Percentiles rank a stretch among this genome's conserved stretches.
phyloP scores from a whole-genome alignment of 2,888 invertebrate species.

The Megamerina dolium region DNA sequence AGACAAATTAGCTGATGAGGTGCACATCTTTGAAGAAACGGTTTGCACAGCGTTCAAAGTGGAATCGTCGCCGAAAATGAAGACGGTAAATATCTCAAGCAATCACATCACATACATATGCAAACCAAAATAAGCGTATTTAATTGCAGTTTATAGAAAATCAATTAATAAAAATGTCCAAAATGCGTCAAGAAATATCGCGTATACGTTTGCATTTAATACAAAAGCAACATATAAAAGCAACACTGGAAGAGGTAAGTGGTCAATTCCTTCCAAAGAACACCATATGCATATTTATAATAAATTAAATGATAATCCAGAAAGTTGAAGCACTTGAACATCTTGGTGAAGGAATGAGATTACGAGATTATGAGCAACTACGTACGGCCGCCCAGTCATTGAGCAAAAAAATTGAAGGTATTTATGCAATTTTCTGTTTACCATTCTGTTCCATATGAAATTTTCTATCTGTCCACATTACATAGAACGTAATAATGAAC shows the following conservation, averaged over 20 bases:
- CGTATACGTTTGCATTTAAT: constrained; percentile 30
- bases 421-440: no score
- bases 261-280: neutral
- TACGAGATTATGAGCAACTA: constrained; percentile 33
- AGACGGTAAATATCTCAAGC: no score
- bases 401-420: constrained; percentile 43
- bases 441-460: no score
- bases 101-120: no score
- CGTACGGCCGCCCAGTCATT: constrained; percentile 36
- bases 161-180: constrained; percentile 22
- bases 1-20: no score
- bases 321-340: constrained; percentile 32
- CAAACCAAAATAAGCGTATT: no score
- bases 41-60: no score
- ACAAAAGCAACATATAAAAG: constrained; percentile 30
- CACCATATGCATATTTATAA: no score
- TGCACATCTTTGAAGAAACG: no score
- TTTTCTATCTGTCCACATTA: no score
- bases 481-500: constrained; percentile 36
- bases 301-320: constrained; percentile 21
- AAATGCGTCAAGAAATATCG: constrained; percentile 32
- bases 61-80: no score
- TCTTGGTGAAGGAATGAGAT: constrained; percentile 32
- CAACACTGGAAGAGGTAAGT: constrained; percentile 27
- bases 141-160: constrained; percentile 24